Base-by-base conservation (phyloP, 2,113 vertebrate genomes). In the Raja brachyura region DNA sequence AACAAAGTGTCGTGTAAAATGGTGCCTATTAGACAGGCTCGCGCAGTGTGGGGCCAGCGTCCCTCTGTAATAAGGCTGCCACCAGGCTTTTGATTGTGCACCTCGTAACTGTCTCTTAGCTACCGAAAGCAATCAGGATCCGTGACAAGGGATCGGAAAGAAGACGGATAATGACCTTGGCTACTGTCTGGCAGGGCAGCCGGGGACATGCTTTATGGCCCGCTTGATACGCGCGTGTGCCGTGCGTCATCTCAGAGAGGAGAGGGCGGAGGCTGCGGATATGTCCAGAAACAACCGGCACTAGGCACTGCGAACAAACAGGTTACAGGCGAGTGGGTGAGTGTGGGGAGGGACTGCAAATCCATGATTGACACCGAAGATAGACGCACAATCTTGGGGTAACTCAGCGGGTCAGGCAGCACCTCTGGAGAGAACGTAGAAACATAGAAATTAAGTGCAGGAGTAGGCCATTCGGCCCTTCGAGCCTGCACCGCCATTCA, bases 161-260 rank as follows among this genome's bases (percentile, higher is more conserved):
- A 88, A 88, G 83, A 88, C 31, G 59, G 83, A 88, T 88, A 88
- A 66, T 88, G 59, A 88, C 83, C 59, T 88, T 88, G 83, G 83
- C 59, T 4, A 31, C 59, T 88, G 59, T 66, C 59, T 88, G 83
- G 83, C 11, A 18, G 14, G 14, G 28, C 63, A 11, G 83, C 5
- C n/a, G 11, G 20, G 20, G 59, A 31, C 59, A 63, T 66, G 61
- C n/a, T 63, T 63, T 66, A 66, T 31, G 7, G 59, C 28, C 10
- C 59, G 13, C 63, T 31, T 66, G n/a, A 5, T 5, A 31, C 25
- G 5, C 5, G 6, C 18, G 83, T 63, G 39, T 3, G 5, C 83
- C 31, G n/a, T 61, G 1, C 54, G 25, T 61, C 10, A 10, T 85
- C 54, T 59, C 22, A 0, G 31, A 33, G 13, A 3, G 77, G 3